Evolutionary conservation across 2,797 vertebrate species (phyloP), one percentile per base, ranked within the genome.

Genomic region (Semaprochilodus insignis): DNA sequence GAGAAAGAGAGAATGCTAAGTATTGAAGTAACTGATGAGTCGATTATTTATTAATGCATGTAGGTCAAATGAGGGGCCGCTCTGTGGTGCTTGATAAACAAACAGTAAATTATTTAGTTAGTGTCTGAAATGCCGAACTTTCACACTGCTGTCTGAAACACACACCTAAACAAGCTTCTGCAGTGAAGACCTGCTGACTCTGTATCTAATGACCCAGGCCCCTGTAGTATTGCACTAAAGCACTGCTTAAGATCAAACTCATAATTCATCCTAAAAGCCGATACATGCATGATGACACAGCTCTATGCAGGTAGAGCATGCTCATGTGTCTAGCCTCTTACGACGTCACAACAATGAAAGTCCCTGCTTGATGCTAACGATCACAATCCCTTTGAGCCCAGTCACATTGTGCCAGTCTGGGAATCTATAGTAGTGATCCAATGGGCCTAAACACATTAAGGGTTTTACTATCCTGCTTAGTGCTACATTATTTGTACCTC

Each of bases 381-480:
- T 72, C 27, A 63, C 66, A 27, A 23, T 83, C 55, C 54, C 31
- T 78, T 55, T 23, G 31, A 59, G 54, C 65, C 70, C 54, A 48
- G 25, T 44, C 66, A 63, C 11, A 3, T 16, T 78, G 75, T 70
- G 74, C 66, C 16, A 21, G 81, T 72, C 44, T 77, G 70, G 78
- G 81, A 71, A 90, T 90, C 85, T 88, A 71, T 89, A 89, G 83
- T 85, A 92, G 90, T 77, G 75, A 92, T 92, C 87, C 88, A 87
- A 92, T 85, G 85, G 83, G 78, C 89, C 74, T 85, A 70, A 69
- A 44, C 85, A 81, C 81, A 77, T 82, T 85, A 69, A 15, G 71
- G 88, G 86, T 86, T 54, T 87, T 44, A 62, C 57, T 59, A 81
- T 80, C 77, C n/a, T 54, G 69, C 69, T 87, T 74, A 86, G 83